Conservation (phyloP, 2,797 vertebrate species). For the Chelidonichthys spinosus region DNA sequence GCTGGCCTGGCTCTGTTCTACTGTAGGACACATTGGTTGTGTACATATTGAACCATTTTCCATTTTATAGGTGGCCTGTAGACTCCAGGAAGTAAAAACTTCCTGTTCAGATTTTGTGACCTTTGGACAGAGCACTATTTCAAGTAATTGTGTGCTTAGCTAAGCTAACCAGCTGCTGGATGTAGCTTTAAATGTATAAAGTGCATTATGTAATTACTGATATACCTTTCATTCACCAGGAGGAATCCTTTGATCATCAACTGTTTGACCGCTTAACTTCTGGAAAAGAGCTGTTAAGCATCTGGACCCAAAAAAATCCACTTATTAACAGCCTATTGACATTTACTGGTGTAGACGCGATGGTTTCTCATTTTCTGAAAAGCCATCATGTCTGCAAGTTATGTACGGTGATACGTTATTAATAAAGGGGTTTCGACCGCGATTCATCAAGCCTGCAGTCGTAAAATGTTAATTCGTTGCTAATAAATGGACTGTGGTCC, state of each 20-base stretch:
- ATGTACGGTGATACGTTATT: slow-evolving; percentile 20
- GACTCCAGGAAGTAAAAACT: neutral
- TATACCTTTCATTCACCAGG: neutral
- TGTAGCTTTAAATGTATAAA: neutral
- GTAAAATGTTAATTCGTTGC: slow-evolving; percentile 26
- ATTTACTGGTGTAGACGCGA: slow-evolving; percentile 2
- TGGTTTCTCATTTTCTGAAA: slow-evolving; percentile 30
- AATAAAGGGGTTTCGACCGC: slow-evolving; percentile 16
- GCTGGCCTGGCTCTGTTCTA: neutral
- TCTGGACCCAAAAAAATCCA: slow-evolving; percentile 10
- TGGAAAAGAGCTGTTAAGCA: neutral
- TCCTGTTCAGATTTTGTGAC: neutral
- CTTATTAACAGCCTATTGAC: slow-evolving; percentile 19
- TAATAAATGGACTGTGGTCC: slow-evolving; percentile 28
- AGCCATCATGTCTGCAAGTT: slow-evolving; percentile 12
- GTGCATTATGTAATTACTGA: neutral
- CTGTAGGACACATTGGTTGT: neutral
- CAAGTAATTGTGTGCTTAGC: neutral
- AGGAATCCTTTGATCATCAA: neutral
- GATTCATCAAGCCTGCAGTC: slow-evolving; percentile 22
- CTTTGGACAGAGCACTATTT: neutral
- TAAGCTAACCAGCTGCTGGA: neutral
- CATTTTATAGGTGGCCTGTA: neutral
- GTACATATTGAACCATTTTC: neutral
- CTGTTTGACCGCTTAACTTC: neutral